Base-by-base conservation (phyloP, 2,888 invertebrate genomes). In the Eremobia ochroleuca region DNA sequence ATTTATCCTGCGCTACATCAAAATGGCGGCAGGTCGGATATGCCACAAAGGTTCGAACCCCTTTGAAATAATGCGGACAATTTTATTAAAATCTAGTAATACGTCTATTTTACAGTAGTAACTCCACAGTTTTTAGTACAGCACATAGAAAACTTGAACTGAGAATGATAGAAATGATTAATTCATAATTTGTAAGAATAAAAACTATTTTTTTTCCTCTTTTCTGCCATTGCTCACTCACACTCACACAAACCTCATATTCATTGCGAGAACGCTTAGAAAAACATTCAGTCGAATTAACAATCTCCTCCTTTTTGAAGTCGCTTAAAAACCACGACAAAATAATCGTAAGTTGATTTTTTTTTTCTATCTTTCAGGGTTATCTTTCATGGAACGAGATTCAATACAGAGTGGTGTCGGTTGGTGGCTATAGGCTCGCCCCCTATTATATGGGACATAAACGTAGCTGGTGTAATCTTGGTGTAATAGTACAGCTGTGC, bases 81-180 rank as follows among this genome's bases (percentile, higher is more conserved):
- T 67, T 67, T 82, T 21, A 18, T 73, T 85, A 40, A 37, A 70
- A 65, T 66, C 73, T 76, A 85, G 11, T 73, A 76, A 67, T 59
- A 83, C 37, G 3, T 61, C 28, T 69, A 79, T 65, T 79, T 78
- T 71, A 70, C 55, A 62, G 37, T 62, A 62, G 37, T 62, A 73
- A 68, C 55, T 64, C n/a, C 59, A 79, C 72, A 61, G 49, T 74
- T 70, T n/a, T 55, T 77, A 85, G 69, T 77, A 85, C 85, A 84
- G 72, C 77, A 77, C 77, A 59, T 62, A 77, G 65, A 76, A 85
- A 67, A 76, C 73, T 70, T 77, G 59, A 68, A 76, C 73, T 2
- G 43, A 73, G 67, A 69, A 55, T n/a, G 0, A 11, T 49, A 31
- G 37, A 66, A 49, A 59, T n/a, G 0, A 31, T 49, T n/a, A 31